Percentiles rank a stretch among this genome's conserved stretches.
phyloP scores from a whole-genome alignment of 2,113 vertebrate genomes.

The Plectropomus leopardus region DNA sequence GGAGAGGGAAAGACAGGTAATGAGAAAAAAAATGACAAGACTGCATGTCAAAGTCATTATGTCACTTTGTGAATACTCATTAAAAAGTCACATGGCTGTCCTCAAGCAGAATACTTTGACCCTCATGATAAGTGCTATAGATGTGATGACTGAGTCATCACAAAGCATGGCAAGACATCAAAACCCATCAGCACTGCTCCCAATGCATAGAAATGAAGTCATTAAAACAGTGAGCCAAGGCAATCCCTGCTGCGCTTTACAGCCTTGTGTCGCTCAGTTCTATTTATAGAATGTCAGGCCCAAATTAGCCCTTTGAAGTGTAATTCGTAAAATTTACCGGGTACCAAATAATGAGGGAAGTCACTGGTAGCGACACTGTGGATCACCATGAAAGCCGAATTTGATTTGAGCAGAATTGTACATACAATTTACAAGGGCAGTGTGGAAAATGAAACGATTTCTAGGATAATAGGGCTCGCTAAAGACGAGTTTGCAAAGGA shows the following conservation, averaged over 20 bases:
- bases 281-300: constrained; percentile 65
- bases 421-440: background rate
- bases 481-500: background rate
- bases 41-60: constrained; percentile 12
- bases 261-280: constrained; percentile 33
- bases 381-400: constrained; percentile 26
- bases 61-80: constrained; percentile 15
- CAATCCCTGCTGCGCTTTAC: constrained; percentile 34
- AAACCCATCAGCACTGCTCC: constrained; percentile 54
- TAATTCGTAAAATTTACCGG: constrained; percentile 41
- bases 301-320: constrained; percentile 65
- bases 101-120: constrained; percentile 24
- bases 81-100: constrained; percentile 29
- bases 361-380: constrained; percentile 13
- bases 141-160: constrained; percentile 56
- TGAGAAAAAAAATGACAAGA: background rate
- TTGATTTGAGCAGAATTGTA: constrained; percentile 4
- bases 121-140: constrained; percentile 13
- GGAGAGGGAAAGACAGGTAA: background rate
- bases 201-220: constrained; percentile 74
- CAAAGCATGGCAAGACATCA: constrained; percentile 32
- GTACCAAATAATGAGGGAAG: constrained; percentile 47
- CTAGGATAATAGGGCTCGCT: background rate
- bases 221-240: constrained; percentile 57
- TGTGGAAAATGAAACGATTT: background rate